These are phyloP conservation scores for Propithecus deckenii DNA, from an alignment of 2,797 vertebrate genomes.

Conservation along the genomic window DNA sequence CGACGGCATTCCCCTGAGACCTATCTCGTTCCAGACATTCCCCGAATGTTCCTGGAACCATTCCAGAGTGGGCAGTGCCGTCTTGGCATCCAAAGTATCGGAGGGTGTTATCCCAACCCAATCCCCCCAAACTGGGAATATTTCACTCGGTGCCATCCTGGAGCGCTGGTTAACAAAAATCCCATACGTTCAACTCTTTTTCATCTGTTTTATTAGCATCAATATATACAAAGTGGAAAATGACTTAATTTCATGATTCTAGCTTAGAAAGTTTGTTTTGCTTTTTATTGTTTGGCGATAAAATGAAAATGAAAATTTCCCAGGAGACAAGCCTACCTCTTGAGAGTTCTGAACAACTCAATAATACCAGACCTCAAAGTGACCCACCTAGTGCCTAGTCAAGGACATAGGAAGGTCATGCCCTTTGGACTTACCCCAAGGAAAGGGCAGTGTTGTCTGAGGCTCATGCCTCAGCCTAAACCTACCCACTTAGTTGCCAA, in stretches of 20 bases:
- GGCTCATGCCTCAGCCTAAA: neutral
- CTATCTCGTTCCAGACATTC: neutral
- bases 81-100: neutral
- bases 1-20: neutral
- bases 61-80: neutral
- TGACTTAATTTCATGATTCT: conserved; percentile 69
- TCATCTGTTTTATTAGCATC: conserved; percentile 77
- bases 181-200: neutral
- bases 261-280: conserved; percentile 77
- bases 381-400: neutral
- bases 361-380: neutral
- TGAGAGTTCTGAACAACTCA: neutral
- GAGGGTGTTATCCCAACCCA: no score
- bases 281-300: conserved; percentile 52
- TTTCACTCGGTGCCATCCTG: rapidly evolving
- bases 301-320: conserved; percentile 66
- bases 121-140: neutral
- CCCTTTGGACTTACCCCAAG: neutral
- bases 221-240: conserved; percentile 81
- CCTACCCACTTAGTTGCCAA: neutral
- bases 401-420: neutral
- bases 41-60: neutral
- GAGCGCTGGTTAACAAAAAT: neutral
- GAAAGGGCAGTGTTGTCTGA: neutral
- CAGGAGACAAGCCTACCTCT: conserved; percentile 49